phyloP scores from a whole-genome alignment of 1,140 invertebrate genomes.

The Bradysia coprophila region DNA sequence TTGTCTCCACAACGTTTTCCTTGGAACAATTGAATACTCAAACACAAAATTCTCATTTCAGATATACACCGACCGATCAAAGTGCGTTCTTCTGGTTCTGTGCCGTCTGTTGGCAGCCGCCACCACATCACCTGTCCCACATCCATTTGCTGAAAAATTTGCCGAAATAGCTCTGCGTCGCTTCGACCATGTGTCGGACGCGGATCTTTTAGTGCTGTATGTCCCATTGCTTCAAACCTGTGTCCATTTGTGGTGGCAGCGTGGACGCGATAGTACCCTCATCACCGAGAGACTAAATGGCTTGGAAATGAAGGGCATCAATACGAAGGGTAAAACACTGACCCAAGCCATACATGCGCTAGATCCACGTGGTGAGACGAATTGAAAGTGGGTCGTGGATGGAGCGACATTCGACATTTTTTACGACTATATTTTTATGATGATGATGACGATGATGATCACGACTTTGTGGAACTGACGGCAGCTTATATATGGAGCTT shows the following conservation, averaged over 20 bases:
- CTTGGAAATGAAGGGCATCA: conserved; percentile 37
- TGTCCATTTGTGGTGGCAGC: conserved; percentile 38
- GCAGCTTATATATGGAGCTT: no score
- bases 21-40: neutral
- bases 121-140: conserved; percentile 27
- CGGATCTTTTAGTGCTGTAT: conserved; percentile 41
- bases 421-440: no score
- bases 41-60: no score
- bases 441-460: no score
- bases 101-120: conserved; percentile 43
- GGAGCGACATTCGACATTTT: no score
- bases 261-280: conserved; percentile 36
- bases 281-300: conserved; percentile 36
- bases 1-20: neutral
- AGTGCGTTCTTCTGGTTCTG: conserved; percentile 43
- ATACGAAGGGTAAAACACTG: conserved; percentile 31
- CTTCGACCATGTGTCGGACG: conserved; percentile 43
- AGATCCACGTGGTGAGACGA: conserved; percentile 23
- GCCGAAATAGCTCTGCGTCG: conserved; percentile 43
- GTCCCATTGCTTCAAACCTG: conserved; percentile 48
- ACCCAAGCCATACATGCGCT: conserved; percentile 34
- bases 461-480: no score
- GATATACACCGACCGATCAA: conserved; percentile 47
- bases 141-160: conserved; percentile 41
- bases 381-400: conserved; percentile 6